Evolutionary conservation across 2,888 invertebrate species (phyloP), one percentile per base, ranked within the genome.

Genomic region (Theretra japonica): DNA sequence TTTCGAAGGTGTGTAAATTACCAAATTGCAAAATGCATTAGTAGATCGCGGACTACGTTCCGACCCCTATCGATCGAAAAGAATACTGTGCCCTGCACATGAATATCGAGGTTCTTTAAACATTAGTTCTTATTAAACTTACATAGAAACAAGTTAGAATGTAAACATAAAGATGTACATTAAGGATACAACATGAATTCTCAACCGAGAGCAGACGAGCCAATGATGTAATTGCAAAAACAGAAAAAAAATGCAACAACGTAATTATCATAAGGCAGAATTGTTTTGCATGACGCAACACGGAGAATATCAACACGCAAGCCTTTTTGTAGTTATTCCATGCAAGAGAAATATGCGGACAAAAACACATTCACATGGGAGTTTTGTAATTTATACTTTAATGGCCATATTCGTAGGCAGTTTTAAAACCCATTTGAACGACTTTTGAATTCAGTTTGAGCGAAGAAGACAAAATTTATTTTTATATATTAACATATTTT

Each of bases 231-330:
- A 65, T 23, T 65, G 48, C 33, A 33, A n/a, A 48, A 65, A 48
- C 17, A 65, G 11, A 48, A 33, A 53, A 56, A 70, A 59, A 60
- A 28, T 33, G 30, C 60, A 33, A 60, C 70, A 60, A 60, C 70
- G 6, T 28, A 50, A 19, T 57, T 30, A 69, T 69, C 23, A 70
- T 57, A 70, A 60, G 60, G 48, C 59, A 70, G 60, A 69, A 56
- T 30, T 69, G 50, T 69, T 59, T 57, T 30, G 23, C 48, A 59
- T 65, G 65, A 65, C 23, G 65, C 23, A 65, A 65, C 65, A 62
- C 62, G 62, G n/a, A 62, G 62, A 62, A 41, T 21, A 62, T 21
- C 62, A 62, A 62, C 62, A 65, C 65, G 65, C 65, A n/a, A 48
- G 41, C 23, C 48, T 48, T 48, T 41, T 65, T 65, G 48, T 65